phyloP scores from a whole-genome alignment of 92 coral and sea anemone genomes.

The Epizoanthus stellaris region DNA sequence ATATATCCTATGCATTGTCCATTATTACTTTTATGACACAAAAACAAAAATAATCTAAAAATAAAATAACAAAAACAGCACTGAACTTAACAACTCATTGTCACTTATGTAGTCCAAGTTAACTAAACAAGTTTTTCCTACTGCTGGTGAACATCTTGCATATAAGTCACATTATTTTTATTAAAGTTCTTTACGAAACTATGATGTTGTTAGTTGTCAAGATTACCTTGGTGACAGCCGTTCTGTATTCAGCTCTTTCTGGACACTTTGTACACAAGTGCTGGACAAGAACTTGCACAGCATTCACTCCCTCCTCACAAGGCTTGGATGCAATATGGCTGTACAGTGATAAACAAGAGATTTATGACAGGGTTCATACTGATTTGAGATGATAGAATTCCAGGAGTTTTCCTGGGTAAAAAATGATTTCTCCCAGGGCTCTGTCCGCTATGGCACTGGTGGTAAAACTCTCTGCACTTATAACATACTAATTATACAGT shows the following conservation, averaged over 20 bases:
- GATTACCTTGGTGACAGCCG: conserved; percentile 83
- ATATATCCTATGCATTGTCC: no score
- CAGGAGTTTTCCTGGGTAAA: neutral
- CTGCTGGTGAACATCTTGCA: neutral
- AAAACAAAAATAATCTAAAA: neutral
- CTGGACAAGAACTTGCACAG: conserved; percentile 87
- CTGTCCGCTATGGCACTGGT: no score
- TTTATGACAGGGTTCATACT: neutral
- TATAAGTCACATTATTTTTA: no score
- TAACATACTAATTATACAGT: no score
- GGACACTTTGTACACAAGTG: conserved; percentile 97
- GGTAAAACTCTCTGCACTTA: no score
- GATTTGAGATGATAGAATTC: neutral
- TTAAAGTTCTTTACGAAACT: no score
- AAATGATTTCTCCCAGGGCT: neutral
- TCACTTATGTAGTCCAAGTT: neutral
- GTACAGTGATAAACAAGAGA: neutral
- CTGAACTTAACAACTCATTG: neutral
- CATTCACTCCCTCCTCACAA: conserved; percentile 59
- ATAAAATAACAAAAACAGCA: no score
- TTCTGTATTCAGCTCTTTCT: conserved; percentile 92
- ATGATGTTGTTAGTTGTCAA: neutral
- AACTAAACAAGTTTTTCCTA: neutral
- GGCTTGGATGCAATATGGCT: conserved; percentile 73
- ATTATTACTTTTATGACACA: no score